Percentiles rank a stretch among this genome's conserved stretches.
Evolutionary conservation across 92 coral and sea anemone species (phyloP).

Genomic region (Phenganax stokvisi): DNA sequence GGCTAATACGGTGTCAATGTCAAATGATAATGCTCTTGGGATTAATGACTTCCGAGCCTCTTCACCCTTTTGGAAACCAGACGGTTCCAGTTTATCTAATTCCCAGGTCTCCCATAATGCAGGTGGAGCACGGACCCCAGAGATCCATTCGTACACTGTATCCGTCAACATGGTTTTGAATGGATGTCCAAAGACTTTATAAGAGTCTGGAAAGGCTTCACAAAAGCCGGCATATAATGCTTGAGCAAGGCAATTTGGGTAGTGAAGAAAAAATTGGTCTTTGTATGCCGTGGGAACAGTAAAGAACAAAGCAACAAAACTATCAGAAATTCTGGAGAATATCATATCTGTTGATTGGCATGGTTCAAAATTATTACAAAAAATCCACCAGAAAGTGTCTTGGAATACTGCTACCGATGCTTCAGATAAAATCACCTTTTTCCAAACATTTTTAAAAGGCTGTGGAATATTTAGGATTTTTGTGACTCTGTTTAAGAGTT

Average conservation of each 20-base stretch:
- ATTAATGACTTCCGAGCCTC: constrained; percentile 68
- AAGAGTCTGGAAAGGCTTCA: constrained; percentile 89
- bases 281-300: constrained; percentile 68
- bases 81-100: constrained; percentile 72
- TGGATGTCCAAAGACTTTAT: constrained; percentile 67
- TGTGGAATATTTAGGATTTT: constrained; percentile 73
- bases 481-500: constrained; percentile 80
- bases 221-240: constrained; percentile 87
- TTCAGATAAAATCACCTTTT: constrained; percentile 79
- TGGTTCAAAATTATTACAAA: constrained; percentile 73
- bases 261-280: constrained; percentile 75
- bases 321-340: constrained; percentile 83
- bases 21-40: constrained; percentile 71
- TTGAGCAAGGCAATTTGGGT: constrained; percentile 86
- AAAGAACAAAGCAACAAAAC: constrained; percentile 82
- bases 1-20: constrained; percentile 62
- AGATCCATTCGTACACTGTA: constrained; percentile 83
- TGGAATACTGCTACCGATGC: constrained; percentile 78
- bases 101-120: constrained; percentile 86
- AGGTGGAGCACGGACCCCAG: constrained; percentile 90
- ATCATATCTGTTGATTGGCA: constrained; percentile 73
- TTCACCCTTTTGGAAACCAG: constrained; percentile 68
- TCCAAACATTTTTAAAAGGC: constrained; percentile 63
- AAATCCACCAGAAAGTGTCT: constrained; percentile 99
- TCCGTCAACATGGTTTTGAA: constrained; percentile 70